Percentiles rank a stretch among this genome's conserved stretches.
phyloP scores from a whole-genome alignment of 2,113 vertebrate species.

The Antechinus flavipes region DNA sequence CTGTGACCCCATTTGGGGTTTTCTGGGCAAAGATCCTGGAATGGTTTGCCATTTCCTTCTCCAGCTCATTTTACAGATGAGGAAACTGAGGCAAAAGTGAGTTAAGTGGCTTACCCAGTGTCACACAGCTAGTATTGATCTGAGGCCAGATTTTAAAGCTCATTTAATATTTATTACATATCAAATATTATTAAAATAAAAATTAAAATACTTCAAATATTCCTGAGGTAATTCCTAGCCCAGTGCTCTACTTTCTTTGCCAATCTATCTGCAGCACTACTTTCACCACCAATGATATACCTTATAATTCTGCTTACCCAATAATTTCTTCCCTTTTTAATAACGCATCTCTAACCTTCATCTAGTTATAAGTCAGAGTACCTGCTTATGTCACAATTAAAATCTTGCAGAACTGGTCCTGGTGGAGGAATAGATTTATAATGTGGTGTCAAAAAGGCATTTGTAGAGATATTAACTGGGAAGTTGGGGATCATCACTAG shows the following conservation, averaged over 20 bases:
- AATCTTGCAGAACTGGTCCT: background rate
- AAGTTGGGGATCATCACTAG: background rate
- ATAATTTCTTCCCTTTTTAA: background rate
- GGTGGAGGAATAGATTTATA: background rate
- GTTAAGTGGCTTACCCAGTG: background rate
- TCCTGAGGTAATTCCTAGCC: background rate
- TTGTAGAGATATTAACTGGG: background rate
- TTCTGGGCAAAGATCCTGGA: background rate
- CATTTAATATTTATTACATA: too few relatives aligned
- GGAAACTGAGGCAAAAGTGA: background rate
- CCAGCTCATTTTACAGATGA: background rate
- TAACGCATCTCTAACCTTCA: background rate
- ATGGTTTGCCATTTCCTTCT: background rate
- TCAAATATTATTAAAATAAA: too few relatives aligned
- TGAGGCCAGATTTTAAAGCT: background rate
- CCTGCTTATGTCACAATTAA: background rate
- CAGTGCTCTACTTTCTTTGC: background rate
- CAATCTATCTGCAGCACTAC: background rate
- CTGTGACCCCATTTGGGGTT: background rate
- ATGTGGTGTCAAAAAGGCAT: background rate
- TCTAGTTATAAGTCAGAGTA: background rate
- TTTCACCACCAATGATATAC: too few relatives aligned
- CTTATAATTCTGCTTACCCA: background rate
- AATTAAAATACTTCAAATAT: background rate
- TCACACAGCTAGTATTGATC: background rate